Evolutionary conservation across 2,113 vertebrate genomes (phyloP), one percentile per base, ranked within the genome.

Genomic region (Oryzias celebensis): DNA sequence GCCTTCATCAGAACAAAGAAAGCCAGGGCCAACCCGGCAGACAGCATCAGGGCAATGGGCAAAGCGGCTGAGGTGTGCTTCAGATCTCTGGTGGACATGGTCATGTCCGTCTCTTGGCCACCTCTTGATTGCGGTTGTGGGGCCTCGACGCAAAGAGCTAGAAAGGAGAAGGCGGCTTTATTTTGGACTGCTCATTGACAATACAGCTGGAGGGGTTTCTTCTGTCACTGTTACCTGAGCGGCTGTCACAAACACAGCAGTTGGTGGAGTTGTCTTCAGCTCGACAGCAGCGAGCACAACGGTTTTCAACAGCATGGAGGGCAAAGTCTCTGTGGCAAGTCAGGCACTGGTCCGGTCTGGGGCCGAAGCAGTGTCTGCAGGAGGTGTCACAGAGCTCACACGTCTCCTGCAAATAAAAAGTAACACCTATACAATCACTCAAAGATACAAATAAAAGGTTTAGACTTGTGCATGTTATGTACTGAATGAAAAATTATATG

Each of bases 231-330:
- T 36, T 77, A 92, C 93, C 91, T 85, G 91, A 90, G 73, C 61
- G 74, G 14, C 65, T 50, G 60, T 91, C 88, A 53, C 92, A 93
- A 65, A 91, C 86, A 44, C 92, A 94, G 80, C 92, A 94, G 18
- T 86, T 72, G 0, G 76, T 87, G 58, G 58, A 54, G 22, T 83
- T 90, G n/a, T 58, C 61, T 43, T 49, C 72, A 14, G 71, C 16
- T 46, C 84, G 75, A 59, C 92, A 93, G 83, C 92, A 93, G 46
- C 50, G 85, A 7, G 90, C 76, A 45, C 92, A 93, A 28, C 84
- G 84, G 62, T 73, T 86, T 69, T 89, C 89, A 44, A 78, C 68
- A 4, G 82, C 89, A 31, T 91, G 91, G 10, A 91, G 89, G 31
- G 85, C 90, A 48, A 75, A 89, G 12, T 84, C 79, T 1, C 20